A percentile compares a stretch with the other conserved stretches of the same genome.
These are phyloP conservation scores for Polyommatus iphigenia DNA, from an alignment of 2,888 invertebrate genomes.

Conservation along the genomic window DNA sequence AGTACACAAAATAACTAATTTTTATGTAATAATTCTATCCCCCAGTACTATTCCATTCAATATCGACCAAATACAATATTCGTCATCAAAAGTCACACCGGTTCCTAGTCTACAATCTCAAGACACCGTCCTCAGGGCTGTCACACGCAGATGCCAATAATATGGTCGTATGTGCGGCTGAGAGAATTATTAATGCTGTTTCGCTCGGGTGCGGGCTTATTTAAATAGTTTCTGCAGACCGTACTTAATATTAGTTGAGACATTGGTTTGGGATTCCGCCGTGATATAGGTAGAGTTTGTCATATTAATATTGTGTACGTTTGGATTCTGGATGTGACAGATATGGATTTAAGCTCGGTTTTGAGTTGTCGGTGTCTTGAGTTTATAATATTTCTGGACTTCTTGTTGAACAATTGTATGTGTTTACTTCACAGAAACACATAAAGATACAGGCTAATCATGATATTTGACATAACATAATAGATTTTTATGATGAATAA, in stretches of 20 bases:
- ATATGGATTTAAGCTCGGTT: not conserved
- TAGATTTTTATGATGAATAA: no score
- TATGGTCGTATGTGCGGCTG: constrained; percentile 76
- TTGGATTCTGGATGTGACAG: constrained; percentile 1
- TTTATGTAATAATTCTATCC: no score
- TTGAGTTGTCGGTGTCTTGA: not conserved
- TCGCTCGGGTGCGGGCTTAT: constrained; percentile 60
- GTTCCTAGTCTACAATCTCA: constrained; percentile 64
- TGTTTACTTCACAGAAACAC: not conserved
- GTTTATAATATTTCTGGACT: not conserved
- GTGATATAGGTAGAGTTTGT: constrained; percentile 32
- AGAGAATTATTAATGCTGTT: constrained; percentile 74
- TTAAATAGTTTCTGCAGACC: constrained; percentile 61
- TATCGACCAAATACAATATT: not conserved
- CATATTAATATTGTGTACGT: constrained; percentile 3
- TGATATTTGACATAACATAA: no score
- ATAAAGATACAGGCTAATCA: not conserved
- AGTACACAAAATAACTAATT: no score
- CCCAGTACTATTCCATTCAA: no score
- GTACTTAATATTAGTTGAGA: constrained; percentile 55
- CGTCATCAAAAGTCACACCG: not conserved
- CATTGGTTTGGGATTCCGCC: constrained; percentile 51
- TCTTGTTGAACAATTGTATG: not conserved
- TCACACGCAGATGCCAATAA: constrained; percentile 68
- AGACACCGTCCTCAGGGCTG: constrained; percentile 65